A percentile compares a stretch with the other conserved stretches of the same genome.
These are phyloP conservation scores for Crossaster papposus DNA, from an alignment of 53 echinoderm and acorn worm species.

Conservation along the genomic window DNA sequence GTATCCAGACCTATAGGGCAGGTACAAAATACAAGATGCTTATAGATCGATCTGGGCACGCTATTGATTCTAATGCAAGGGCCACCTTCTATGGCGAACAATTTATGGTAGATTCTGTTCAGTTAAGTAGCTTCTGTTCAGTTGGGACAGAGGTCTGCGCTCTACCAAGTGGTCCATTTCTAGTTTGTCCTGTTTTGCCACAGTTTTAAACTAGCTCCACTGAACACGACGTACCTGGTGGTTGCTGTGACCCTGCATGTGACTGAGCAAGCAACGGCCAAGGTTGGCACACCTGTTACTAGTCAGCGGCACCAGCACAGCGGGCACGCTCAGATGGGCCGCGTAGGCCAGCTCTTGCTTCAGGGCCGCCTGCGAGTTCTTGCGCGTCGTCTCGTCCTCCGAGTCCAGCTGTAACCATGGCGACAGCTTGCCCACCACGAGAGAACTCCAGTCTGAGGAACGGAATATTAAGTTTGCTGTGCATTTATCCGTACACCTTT, in stretches of 20 bases:
- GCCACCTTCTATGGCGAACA: too few relatives aligned
- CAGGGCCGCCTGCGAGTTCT: constrained; percentile 90
- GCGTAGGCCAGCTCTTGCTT: constrained; percentile 94
- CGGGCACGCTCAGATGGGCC: constrained; percentile 94
- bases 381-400: constrained; percentile 75
- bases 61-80: too few relatives aligned
- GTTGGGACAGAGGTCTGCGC: too few relatives aligned
- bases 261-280: constrained; percentile 86
- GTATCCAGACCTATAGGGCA: constrained; percentile 86
- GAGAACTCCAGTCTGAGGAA: constrained; percentile 91
- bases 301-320: constrained; percentile 82
- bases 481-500: not conserved
- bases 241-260: constrained; percentile 95
- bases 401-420: constrained; percentile 92
- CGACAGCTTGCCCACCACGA: constrained; percentile 95
- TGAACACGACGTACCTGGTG: constrained; percentile 76
- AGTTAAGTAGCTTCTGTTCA: too few relatives aligned
- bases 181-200: too few relatives aligned
- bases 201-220: too few relatives aligned
- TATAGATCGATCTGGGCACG: not conserved
- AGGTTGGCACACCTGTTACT: constrained; percentile 87
- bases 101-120: too few relatives aligned
- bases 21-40: not conserved
- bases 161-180: too few relatives aligned
- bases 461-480: not conserved